A percentile compares a stretch with the other conserved stretches of the same genome.
phyloP scores from a whole-genome alignment of 2,888 invertebrate genomes.

The Cheilosia soror region DNA sequence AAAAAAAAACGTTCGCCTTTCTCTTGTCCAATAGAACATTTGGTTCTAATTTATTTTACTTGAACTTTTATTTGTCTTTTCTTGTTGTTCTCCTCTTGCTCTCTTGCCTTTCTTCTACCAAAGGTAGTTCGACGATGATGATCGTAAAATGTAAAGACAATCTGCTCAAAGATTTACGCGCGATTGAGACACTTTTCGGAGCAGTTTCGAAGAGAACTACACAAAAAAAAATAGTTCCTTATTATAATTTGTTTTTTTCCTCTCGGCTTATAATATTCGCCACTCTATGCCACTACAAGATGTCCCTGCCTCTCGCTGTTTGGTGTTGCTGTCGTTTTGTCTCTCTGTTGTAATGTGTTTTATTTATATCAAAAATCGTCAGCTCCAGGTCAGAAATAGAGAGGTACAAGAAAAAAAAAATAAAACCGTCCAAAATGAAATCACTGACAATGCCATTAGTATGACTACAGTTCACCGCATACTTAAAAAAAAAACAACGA shows the following conservation, averaged over 20 bases:
- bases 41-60: conserved; percentile 53
- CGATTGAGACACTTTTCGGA: conserved; percentile 52
- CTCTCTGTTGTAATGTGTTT: conserved; percentile 78
- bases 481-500: conserved; percentile 60
- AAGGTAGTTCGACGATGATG: conserved; percentile 11
- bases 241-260: conserved; percentile 9
- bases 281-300: conserved; percentile 35
- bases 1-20: not conserved
- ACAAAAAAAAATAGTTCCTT: conserved; percentile 5
- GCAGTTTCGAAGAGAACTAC: not conserved
- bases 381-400: conserved; percentile 80
- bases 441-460: conserved; percentile 71
- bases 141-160: not conserved
- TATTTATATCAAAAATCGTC: conserved; percentile 79
- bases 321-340: conserved; percentile 58
- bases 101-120: not conserved
- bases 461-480: conserved; percentile 53
- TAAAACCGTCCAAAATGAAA: conserved; percentile 36
- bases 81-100: not conserved
- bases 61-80: conserved; percentile 4
- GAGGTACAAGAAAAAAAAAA: conserved; percentile 70
- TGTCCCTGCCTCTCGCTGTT: conserved; percentile 63
- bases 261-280: conserved; percentile 8
- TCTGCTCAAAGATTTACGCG: conserved; percentile 20
- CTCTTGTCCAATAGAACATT: conserved; percentile 39